phyloP scores from a whole-genome alignment of 2,888 invertebrate species.

The Drosophila limbata region DNA sequence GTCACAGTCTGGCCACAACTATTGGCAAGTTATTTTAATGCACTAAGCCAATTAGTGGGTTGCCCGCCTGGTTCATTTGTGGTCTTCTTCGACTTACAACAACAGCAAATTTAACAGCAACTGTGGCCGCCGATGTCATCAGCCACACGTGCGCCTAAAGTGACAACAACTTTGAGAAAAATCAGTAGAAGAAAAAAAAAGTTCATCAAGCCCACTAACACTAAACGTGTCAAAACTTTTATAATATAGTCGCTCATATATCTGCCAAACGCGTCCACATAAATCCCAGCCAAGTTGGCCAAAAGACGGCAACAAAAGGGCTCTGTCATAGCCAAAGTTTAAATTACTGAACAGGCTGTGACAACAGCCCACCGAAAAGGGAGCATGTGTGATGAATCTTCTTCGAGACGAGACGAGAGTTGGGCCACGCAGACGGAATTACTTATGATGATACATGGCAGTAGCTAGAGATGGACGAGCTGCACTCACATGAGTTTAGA shows the following conservation, averaged over 20 bases:
- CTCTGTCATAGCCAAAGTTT: conserved; percentile 62
- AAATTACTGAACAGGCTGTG: conserved; percentile 76
- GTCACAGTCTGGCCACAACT: conserved; percentile 69
- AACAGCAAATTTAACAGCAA: conserved; percentile 1
- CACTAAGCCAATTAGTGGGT: conserved; percentile 79
- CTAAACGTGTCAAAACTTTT: conserved; percentile 80
- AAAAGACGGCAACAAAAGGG: conserved; percentile 32
- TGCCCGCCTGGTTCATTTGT: conserved; percentile 65
- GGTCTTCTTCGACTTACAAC: conserved; percentile 39
- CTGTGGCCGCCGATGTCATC: conserved; percentile 53
- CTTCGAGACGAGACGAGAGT: conserved; percentile 35
- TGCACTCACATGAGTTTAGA: neutral
- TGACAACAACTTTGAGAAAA: conserved; percentile 40
- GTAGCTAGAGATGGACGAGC: conserved; percentile 45
- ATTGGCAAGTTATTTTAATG: conserved; percentile 79
- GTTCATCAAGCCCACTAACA: conserved; percentile 67
- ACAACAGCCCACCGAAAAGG: conserved; percentile 39
- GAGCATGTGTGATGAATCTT: conserved; percentile 71
- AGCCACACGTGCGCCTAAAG: conserved; percentile 66
- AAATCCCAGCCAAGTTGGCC: conserved; percentile 52
- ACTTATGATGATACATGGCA: conserved; percentile 68
- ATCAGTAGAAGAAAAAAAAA: conserved; percentile 50
- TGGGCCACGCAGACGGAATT: conserved; percentile 50
- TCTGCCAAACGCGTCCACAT: conserved; percentile 46
- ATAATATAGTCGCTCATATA: conserved; percentile 77